phyloP scores from a whole-genome alignment of 2,888 invertebrate genomes.

The Xestia sexstrigata region DNA sequence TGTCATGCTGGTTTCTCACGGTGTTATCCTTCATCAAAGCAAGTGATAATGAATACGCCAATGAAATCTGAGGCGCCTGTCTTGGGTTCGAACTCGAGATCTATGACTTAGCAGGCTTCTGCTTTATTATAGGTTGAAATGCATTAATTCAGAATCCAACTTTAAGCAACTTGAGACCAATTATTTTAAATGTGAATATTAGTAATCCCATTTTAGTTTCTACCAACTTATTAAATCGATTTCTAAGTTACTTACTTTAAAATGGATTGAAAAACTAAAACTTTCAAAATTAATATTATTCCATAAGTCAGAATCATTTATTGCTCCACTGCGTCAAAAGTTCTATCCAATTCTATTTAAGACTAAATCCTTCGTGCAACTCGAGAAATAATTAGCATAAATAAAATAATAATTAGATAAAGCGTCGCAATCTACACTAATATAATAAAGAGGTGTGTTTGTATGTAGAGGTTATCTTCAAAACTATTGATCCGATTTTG shows the following conservation, averaged over 20 bases:
- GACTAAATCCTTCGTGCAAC: conserved; percentile 26
- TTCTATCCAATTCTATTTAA: conserved; percentile 19
- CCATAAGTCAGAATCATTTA: not conserved
- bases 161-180: not conserved
- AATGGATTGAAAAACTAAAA: not conserved
- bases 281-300: conserved; percentile 16
- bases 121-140: not conserved
- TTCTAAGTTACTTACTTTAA: conserved; percentile 2
- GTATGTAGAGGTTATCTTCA: not conserved
- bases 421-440: conserved; percentile 5
- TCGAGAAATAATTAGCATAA: conserved; percentile 24
- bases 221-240: not conserved
- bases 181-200: not conserved
- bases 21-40: no score
- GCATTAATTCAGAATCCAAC: not conserved
- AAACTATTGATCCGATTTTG: not conserved
- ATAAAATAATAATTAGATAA: conserved; percentile 44
- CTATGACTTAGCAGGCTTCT: no score
- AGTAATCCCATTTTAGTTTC: not conserved
- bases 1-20: no score
- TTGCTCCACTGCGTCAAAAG: conserved; percentile 1
- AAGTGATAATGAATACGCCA: no score
- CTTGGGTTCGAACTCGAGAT: no score
- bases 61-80: no score
- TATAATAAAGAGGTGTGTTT: not conserved